Base-by-base conservation (phyloP, 2,113 vertebrate species). In the Synchiropus splendidus region DNA sequence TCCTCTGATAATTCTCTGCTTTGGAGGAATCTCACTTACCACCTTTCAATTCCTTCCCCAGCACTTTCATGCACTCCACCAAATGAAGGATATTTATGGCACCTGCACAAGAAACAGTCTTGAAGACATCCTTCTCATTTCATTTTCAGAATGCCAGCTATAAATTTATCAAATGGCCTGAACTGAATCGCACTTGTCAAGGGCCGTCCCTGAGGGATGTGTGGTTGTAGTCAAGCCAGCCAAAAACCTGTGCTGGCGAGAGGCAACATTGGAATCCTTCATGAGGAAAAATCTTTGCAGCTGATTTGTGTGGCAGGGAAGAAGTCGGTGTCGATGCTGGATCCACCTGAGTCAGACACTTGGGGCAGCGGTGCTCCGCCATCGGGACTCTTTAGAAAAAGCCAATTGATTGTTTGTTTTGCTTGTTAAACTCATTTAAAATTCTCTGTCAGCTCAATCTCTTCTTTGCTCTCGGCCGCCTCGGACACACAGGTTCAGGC, bases 81-180 rank as follows among this genome's bases (percentile, higher is more conserved):
- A 82, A 65, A 69, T 70, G 38, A 64, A 64, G 31, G 81, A 70
- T 85, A 83, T 81, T 83, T 87, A 76, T 82, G 81, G 76, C 73
- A 80, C 80, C 75, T 76, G 72, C 49, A 51, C 71, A 64, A 66
- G 72, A 78, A 85, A 48, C 65, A 78, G 70, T 71, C 78, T 85
- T 48, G 56, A 69, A 81, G 62, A 67, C 39, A 38, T 81, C 78
- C 62, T 61, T 75, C 68, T 83, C 78, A 82, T 83, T 83, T 78
- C 61, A 64, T 80, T 83, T 78, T 77, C 74, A 81, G 86, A 87
- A 73, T 64, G 75, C 50, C 75, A 65, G 69, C 78, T 72, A 69
- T 86, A 82, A 81, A 83, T 84, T 82, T 80, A 64, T 80, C 61
- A 75, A 77, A 74, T 64, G 74, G 69, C 68, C 78, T 61, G 42